A percentile compares a stretch with the other conserved stretches of the same genome.
These are phyloP conservation scores for Bactericera cockerelli DNA, from an alignment of 1,140 invertebrate genomes.

Conservation along the genomic window DNA sequence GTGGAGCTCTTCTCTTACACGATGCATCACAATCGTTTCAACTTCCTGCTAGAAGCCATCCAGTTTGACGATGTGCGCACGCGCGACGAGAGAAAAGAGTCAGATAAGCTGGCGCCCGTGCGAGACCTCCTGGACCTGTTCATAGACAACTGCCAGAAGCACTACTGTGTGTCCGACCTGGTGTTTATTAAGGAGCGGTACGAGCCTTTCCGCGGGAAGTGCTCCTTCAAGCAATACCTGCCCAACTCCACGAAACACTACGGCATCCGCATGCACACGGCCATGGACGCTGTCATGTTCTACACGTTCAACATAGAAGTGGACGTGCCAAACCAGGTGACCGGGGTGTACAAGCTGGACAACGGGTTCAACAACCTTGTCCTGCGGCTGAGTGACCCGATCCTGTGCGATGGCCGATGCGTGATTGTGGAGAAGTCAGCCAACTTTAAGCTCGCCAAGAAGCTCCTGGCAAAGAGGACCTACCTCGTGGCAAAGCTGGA, in stretches of 20 bases:
- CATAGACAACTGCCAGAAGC: conserved; percentile 23
- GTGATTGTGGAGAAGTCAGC: conserved; percentile 30
- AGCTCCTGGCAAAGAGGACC: conserved; percentile 25
- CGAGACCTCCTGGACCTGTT: conserved; percentile 25
- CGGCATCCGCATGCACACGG: conserved; percentile 27
- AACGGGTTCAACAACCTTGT: conserved; percentile 26
- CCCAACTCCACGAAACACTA: conserved; percentile 28
- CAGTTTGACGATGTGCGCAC: conserved; percentile 25
- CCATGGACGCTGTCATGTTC: conserved; percentile 25
- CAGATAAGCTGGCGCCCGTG: conserved; percentile 27
- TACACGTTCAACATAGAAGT: conserved; percentile 26
- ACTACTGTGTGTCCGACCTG: conserved; percentile 15
- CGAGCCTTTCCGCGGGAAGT: conserved; percentile 26
- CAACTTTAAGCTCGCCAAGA: conserved; percentile 24
- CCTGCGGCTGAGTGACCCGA: conserved; percentile 25
- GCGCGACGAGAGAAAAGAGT: conserved; percentile 22
- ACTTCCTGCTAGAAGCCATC: conserved; percentile 20
- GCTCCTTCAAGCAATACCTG: conserved; percentile 29
- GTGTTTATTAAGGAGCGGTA: conserved; percentile 29
- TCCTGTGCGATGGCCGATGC: conserved; percentile 27
- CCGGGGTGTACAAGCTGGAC: conserved; percentile 22
- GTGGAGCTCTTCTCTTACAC: conserved; percentile 13
- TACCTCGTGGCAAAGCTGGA: conserved; percentile 28
- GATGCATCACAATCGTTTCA: conserved; percentile 25
- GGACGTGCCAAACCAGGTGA: conserved; percentile 25